Percentiles rank a stretch among this genome's conserved stretches.
Evolutionary conservation across 1,140 invertebrate genomes (phyloP).

Genomic region (Drosophila kepulauana): DNA sequence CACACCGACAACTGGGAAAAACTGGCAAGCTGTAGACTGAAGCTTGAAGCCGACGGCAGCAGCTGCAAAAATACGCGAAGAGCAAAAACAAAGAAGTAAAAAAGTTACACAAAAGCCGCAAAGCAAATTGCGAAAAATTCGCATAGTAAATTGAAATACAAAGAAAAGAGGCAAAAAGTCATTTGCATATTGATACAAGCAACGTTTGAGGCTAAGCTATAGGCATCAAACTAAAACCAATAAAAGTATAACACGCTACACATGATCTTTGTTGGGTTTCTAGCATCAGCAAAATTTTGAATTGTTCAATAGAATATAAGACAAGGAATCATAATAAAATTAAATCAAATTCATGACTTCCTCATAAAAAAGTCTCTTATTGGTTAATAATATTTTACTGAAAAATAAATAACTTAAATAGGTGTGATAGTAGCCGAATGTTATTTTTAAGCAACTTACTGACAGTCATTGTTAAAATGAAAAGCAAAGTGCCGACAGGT

Average conservation of each 20-base stretch:
- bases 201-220: constrained; percentile 2
- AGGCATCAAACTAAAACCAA: constrained; percentile 33
- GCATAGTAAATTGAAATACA: constrained; percentile 32
- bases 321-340: too few relatives aligned
- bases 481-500: not conserved
- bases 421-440: too few relatives aligned
- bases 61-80: constrained; percentile 60
- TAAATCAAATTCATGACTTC: too few relatives aligned
- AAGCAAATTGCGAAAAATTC: constrained; percentile 47
- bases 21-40: constrained; percentile 7
- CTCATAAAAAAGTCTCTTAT: too few relatives aligned
- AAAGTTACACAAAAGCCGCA: constrained; percentile 52
- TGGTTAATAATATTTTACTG: too few relatives aligned
- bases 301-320: too few relatives aligned
- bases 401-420: too few relatives aligned
- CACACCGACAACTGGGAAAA: not conserved
- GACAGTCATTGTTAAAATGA: not conserved
- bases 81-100: constrained; percentile 33
- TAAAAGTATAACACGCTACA: constrained; percentile 6
- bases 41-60: constrained; percentile 17
- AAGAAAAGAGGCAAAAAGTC: constrained; percentile 22
- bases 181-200: constrained; percentile 48
- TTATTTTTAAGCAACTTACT: not conserved
- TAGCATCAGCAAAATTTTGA: not conserved
- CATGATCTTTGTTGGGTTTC: constrained; percentile 1